A percentile compares a stretch with the other conserved stretches of the same genome.
Evolutionary conservation across 1,140 invertebrate genomes (phyloP).

Genomic region (Camponotus vicinus): DNA sequence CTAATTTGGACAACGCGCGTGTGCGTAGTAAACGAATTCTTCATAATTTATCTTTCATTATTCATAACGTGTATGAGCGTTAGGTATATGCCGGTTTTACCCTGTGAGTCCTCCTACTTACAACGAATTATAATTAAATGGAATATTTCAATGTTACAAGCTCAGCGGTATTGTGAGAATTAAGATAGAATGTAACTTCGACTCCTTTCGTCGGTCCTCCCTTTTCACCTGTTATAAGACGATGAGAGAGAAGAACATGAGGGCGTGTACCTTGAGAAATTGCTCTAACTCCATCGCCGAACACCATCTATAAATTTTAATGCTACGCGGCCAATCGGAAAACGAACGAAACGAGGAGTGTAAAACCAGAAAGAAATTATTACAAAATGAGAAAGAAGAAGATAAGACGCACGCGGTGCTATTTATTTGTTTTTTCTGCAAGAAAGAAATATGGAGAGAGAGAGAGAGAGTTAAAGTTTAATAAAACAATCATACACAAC

Average conservation of each 20-base stretch:
- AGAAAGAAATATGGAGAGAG: not conserved
- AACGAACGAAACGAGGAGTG: constrained; percentile 26
- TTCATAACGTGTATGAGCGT: constrained; percentile 28
- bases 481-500: constrained; percentile 22
- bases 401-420: not conserved
- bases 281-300: constrained; percentile 45
- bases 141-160: constrained; percentile 45
- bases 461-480: constrained; percentile 10
- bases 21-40: constrained; percentile 39
- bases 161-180: constrained; percentile 32
- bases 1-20: constrained; percentile 20
- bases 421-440: constrained; percentile 27
- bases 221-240: not conserved
- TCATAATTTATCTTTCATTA: constrained; percentile 50
- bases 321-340: constrained; percentile 31
- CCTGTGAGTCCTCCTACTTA: constrained; percentile 29
- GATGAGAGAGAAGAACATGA: not conserved
- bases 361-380: constrained; percentile 48
- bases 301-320: constrained; percentile 56
- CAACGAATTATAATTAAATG: constrained; percentile 52
- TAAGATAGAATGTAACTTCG: constrained; percentile 29
- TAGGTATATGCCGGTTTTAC: not conserved
- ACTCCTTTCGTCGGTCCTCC: constrained; percentile 1
- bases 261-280: constrained; percentile 13
- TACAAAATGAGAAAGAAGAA: not conserved